Percentiles rank a stretch among this genome's conserved stretches.
These are phyloP conservation scores for Hylaeus volcanicus DNA, from an alignment of 1,140 invertebrate genomes.

Conservation along the genomic window DNA sequence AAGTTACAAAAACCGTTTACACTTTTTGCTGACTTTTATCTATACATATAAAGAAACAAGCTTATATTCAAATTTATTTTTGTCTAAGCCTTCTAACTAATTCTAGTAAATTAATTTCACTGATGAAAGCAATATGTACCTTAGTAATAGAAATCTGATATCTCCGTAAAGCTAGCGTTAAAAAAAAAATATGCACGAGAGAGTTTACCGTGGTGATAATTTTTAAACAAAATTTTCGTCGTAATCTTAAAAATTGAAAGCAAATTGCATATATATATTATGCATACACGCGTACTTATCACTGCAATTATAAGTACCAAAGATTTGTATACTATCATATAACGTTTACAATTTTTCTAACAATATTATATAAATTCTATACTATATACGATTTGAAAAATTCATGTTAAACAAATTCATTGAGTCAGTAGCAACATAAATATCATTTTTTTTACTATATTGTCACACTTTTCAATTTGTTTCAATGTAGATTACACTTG, in stretches of 20 bases:
- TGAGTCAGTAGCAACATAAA: not conserved
- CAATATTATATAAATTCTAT: constrained; percentile 14
- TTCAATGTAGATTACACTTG: not conserved
- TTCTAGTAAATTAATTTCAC: too few species aligned
- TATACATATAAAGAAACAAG: too few species aligned
- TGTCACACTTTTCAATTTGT: constrained; percentile 1
- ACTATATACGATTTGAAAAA: constrained; percentile 4
- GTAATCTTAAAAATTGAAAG: constrained; percentile 1
- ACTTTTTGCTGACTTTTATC: too few species aligned
- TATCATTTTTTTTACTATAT: constrained; percentile 4
- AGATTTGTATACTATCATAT: constrained; percentile 49
- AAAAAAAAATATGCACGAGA: not conserved
- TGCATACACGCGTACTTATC: constrained; percentile 15
- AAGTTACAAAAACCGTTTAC: too few species aligned
- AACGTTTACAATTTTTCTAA: constrained; percentile 39
- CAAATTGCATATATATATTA: constrained; percentile 2
- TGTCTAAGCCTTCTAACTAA: too few species aligned
- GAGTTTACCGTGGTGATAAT: constrained; percentile 5
- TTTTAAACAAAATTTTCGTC: constrained; percentile 17
- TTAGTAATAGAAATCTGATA: too few species aligned
- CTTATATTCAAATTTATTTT: too few species aligned
- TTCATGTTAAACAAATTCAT: constrained; percentile 1
- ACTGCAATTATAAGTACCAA: constrained; percentile 51
- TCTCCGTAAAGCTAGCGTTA: too few species aligned
- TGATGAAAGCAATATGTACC: too few species aligned